These are phyloP conservation scores for Prionchulus punctatus DNA, from an alignment of 2,888 invertebrate genomes.

Conservation along the genomic window DNA sequence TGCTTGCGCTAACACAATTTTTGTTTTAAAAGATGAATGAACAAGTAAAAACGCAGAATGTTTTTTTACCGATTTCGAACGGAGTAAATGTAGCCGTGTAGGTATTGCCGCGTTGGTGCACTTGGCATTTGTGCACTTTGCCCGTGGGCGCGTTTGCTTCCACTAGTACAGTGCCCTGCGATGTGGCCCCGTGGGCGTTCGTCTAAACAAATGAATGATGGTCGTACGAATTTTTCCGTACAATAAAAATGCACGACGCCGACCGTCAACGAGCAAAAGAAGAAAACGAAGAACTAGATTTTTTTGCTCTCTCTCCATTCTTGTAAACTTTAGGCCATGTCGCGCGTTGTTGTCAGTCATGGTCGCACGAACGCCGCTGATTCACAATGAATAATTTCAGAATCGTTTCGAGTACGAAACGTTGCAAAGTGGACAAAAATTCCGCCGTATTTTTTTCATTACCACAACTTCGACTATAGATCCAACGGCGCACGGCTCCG, in stretches of 20 bases:
- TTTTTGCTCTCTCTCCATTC: too few species aligned
- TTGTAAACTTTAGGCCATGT: too few species aligned
- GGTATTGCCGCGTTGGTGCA: slow-evolving; percentile 49
- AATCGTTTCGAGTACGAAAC: too few species aligned
- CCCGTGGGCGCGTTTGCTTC: slow-evolving; percentile 81
- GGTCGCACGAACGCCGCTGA: too few species aligned
- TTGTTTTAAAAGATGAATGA: background rate
- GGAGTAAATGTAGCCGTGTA: slow-evolving; percentile 93
- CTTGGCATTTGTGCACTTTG: slow-evolving; percentile 58
- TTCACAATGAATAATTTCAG: too few species aligned
- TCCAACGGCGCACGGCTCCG: slow-evolving; percentile 72
- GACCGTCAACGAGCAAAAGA: too few species aligned
- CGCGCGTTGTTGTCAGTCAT: too few species aligned
- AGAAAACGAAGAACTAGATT: too few species aligned
- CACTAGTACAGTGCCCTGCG: slow-evolving; percentile 62
- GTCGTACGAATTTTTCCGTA: too few species aligned
- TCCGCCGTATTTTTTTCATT: too few species aligned
- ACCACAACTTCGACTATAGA: slow-evolving; percentile 85
- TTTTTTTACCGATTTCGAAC: slow-evolving; percentile 62
- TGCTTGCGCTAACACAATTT: background rate
- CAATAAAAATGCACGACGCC: too few species aligned
- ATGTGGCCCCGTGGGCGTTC: slow-evolving; percentile 40
- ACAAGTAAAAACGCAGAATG: background rate
- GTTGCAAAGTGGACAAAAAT: too few species aligned
- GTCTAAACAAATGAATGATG: slow-evolving; percentile 37